phyloP scores from a whole-genome alignment of 2,797 vertebrate species.

The Parauchenoglanis punctatus region DNA sequence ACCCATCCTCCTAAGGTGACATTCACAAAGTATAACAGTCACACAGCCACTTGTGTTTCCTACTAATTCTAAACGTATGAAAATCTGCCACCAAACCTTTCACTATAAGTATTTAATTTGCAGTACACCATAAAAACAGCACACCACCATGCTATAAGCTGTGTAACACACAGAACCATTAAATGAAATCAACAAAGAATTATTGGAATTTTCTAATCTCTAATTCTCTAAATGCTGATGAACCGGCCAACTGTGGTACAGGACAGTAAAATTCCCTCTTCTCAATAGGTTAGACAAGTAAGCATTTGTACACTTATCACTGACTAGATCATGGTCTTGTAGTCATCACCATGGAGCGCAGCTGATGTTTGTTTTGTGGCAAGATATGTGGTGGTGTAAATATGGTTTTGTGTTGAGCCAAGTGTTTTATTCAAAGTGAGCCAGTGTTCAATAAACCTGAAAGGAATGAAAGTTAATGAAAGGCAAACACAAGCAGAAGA shows the following conservation, averaged over 20 bases:
- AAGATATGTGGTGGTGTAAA: conserved; percentile 70
- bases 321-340: conserved; percentile 1
- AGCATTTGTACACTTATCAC: not conserved
- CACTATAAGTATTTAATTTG: not conserved
- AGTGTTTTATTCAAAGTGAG: conserved; percentile 61
- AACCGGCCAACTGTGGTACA: not conserved
- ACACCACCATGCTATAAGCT: not conserved
- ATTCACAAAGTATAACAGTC: not conserved
- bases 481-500: conserved; percentile 75
- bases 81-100: not conserved
- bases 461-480: conserved; percentile 83
- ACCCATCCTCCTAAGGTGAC: not conserved
- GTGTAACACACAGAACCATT: not conserved
- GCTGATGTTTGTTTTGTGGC: conserved; percentile 71
- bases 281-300: not conserved
- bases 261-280: not conserved
- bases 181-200: not conserved
- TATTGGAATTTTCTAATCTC: not conserved
- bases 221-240: not conserved
- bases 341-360: conserved; percentile 57
- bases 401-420: conserved; percentile 76
- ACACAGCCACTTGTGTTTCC: not conserved
- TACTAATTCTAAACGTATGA: not conserved
- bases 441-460: conserved; percentile 75
- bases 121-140: not conserved